Percentiles rank a stretch among this genome's conserved stretches.
Evolutionary conservation across 2,113 vertebrate species (phyloP).

Genomic region (Rhinolophus ferrumequinum): DNA sequence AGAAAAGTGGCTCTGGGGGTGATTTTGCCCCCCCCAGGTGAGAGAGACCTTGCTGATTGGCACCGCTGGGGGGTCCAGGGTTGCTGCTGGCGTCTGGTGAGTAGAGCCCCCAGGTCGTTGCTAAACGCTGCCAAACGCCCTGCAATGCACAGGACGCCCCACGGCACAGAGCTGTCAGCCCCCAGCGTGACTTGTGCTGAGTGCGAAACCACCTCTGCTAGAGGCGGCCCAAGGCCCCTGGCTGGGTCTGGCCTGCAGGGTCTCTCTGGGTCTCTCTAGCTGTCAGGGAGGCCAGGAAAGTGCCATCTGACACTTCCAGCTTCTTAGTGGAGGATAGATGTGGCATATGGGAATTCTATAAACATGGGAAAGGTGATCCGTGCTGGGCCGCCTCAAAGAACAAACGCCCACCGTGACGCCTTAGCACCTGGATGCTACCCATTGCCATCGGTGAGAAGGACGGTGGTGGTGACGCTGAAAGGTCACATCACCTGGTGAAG

Average conservation of each 20-base stretch:
- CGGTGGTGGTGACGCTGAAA: no score
- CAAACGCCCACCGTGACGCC: not conserved
- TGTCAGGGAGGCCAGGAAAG: not conserved
- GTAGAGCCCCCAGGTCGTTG: not conserved
- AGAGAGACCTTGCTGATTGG: not conserved
- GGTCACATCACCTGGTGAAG: not conserved
- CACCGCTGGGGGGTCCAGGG: not conserved
- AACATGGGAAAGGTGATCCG: not conserved
- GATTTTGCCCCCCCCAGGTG: no score
- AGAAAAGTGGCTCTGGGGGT: not conserved
- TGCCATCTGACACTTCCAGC: not conserved
- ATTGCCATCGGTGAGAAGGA: no score
- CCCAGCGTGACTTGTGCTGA: not conserved
- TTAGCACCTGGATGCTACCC: not conserved
- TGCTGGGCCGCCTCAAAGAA: not conserved
- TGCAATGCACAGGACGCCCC: fast-evolving
- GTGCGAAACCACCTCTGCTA: not conserved
- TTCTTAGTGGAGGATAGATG: not conserved
- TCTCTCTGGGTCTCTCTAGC: not conserved
- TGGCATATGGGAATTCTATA: not conserved
- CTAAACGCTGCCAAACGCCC: not conserved
- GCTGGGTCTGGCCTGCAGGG: not conserved
- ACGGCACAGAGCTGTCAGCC: no score
- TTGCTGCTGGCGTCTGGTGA: not conserved
- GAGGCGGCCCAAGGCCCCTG: not conserved